Base-by-base conservation (phyloP, 2,888 invertebrate species). In the Sinohyriopsis cumingii region DNA sequence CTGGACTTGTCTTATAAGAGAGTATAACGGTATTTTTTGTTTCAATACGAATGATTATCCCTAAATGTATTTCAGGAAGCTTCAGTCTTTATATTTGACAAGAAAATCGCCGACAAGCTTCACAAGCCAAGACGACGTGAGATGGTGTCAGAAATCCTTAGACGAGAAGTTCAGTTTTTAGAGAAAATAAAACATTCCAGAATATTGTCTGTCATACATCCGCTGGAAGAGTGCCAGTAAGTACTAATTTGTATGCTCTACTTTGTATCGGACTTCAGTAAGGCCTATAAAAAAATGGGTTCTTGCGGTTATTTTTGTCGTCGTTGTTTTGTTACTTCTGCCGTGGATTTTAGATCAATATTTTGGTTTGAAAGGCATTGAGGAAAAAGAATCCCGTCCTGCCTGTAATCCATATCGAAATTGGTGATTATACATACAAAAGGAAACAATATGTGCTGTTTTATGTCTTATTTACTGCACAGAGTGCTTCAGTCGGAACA, bases 21-120 rank as follows among this genome's bases (percentile, higher is more conserved):
- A 33, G 33, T 33, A 33, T 7, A 7, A 7, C 7, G 33, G 33
- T 1, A 33, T 7, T 7, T 25, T 25, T 45, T 0, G 15, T 12
- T 45, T 15, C 15, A 45, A 15, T 45, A 15, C 9, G 22, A 45
- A 45, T 66, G 22, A n/a, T 24, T 59, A 15, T 22, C 20, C 5
- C 25, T 61, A 66, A 45, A 57, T 59, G 19, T 67, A 28, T 78
- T 91, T 15, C 92, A 97, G 97, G 96, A 96, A 91, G 96, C 95
- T 76, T 97, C 97, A 0, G 94, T 98, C 77, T 97, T 97, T 91
- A 92, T 97, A 69, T 97, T 97, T 90, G 97, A 98, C 91, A 98
- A 98, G 90, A 94, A 95, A 78, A 93, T 94, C 69, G 96, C 95
- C 0, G 97, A 97, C 87, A 97, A 97, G 89, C 91, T 97, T 59